These are phyloP conservation scores for Siniperca chuatsi DNA, from an alignment of 2,113 vertebrate species.

Conservation along the genomic window DNA sequence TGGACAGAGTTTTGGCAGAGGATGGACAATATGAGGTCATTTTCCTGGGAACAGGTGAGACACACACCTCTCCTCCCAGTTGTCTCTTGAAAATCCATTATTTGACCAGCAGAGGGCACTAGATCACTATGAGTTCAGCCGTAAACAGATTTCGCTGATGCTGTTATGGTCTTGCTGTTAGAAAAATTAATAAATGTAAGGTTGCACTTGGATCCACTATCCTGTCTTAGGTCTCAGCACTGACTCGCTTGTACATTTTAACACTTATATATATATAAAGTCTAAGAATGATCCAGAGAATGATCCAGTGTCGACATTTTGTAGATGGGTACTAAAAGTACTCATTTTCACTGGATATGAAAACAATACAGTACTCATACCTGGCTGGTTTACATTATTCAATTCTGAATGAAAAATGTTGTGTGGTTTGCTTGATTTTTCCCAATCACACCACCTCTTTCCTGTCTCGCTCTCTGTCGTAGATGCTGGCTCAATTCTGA, in stretches of 20 bases:
- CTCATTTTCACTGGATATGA: neutral
- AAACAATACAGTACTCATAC: neutral
- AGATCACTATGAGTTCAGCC: neutral
- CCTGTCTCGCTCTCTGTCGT: constrained; percentile 29
- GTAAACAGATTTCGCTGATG: neutral
- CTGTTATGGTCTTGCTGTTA: neutral
- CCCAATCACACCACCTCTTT: neutral
- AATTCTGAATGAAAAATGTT: constrained; percentile 3
- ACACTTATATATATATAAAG: no score
- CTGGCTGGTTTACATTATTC: constrained; percentile 1
- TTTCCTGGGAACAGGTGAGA: constrained; percentile 95
- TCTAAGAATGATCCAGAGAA: neutral
- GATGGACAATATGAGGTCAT: constrained; percentile 97
- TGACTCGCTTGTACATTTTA: neutral
- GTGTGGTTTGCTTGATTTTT: constrained; percentile 14
- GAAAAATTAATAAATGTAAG: neutral
- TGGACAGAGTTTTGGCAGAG: constrained; percentile 94
- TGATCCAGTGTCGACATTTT: neutral
- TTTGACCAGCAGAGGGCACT: constrained; percentile 71
- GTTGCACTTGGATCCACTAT: neutral
- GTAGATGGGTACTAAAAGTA: neutral
- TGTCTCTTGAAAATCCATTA: neutral
- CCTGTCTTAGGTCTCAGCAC: neutral
- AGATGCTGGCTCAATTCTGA: constrained; percentile 93
- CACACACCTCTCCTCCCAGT: neutral